A percentile compares a stretch with the other conserved stretches of the same genome.
Conservation (phyloP, 2,113 vertebrate genomes). For the Herpailurus yagouaroundi region DNA sequence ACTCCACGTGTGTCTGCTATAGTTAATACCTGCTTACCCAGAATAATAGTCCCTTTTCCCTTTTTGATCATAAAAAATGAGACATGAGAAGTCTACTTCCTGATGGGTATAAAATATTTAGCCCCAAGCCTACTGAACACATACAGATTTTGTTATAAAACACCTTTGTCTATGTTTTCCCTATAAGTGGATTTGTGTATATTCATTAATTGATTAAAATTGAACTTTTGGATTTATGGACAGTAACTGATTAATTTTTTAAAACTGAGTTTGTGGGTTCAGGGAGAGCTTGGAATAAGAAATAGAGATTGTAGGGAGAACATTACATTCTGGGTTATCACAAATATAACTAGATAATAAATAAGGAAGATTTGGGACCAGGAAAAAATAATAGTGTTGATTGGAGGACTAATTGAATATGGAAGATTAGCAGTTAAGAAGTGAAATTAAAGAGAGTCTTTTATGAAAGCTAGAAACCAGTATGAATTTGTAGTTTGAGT, state of each 20-base stretch:
- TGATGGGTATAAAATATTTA: neutral
- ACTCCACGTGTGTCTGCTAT: neutral
- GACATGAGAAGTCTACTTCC: neutral
- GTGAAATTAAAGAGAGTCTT: neutral
- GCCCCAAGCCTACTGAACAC: neutral
- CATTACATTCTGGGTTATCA: neutral
- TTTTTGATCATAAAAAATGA: neutral
- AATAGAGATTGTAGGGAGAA: neutral
- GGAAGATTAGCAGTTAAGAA: neutral
- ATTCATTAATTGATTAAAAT: slow-evolving; percentile 1
- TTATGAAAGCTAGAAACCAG: neutral
- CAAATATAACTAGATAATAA: neutral
- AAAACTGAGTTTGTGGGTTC: neutral
- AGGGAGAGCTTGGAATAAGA: neutral
- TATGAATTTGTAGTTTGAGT: neutral
- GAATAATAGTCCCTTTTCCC: neutral
- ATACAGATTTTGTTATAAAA: neutral
- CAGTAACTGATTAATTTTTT: neutral
- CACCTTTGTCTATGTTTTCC: neutral
- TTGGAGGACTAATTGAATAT: neutral
- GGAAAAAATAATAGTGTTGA: neutral
- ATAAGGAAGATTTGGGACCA: neutral
- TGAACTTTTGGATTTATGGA: neutral
- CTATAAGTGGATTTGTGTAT: neutral
- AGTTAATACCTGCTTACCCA: neutral